phyloP scores from a whole-genome alignment of 2,113 vertebrate species.

The Xiphorhynchus elegans region DNA sequence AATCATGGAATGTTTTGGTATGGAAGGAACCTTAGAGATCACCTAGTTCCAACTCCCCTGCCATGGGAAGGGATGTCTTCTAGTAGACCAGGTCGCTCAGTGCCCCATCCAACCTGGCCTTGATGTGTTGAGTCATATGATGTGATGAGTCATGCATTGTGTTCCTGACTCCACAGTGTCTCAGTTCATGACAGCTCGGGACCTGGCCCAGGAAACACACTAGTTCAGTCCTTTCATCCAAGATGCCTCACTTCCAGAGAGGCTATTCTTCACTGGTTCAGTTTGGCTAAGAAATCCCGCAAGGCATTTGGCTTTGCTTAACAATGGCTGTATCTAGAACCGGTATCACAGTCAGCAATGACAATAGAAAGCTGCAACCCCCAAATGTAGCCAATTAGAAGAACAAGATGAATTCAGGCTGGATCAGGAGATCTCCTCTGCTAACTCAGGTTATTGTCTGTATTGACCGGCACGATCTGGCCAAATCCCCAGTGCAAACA shows the following conservation, averaged over 20 bases:
- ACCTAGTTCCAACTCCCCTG: not conserved
- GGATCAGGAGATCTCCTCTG: not conserved
- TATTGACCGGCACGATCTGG: constrained; percentile 66
- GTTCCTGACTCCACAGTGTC: not conserved
- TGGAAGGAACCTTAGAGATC: not conserved
- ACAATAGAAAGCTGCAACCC: not conserved
- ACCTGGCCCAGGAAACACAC: not conserved
- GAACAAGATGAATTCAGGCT: not conserved
- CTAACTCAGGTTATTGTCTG: constrained; percentile 47
- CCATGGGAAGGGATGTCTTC: not conserved
- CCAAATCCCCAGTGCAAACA: constrained; percentile 63
- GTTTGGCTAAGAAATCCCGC: not conserved
- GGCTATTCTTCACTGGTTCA: not conserved
- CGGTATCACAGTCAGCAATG: not conserved
- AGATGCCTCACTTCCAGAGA: not conserved
- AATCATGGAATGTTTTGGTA: not conserved
- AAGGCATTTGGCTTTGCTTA: not conserved
- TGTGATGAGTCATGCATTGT: not conserved
- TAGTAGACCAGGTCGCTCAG: not conserved
- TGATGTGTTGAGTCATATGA: not conserved
- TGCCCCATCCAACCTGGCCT: not conserved
- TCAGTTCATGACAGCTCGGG: fast-evolving
- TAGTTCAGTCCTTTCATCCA: not conserved
- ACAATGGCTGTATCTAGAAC: not conserved
- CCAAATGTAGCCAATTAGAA: not conserved